Evolutionary conservation across 2,888 invertebrate species (phyloP), one percentile per base, ranked within the genome.

Genomic region (Ophion obscuratus): DNA sequence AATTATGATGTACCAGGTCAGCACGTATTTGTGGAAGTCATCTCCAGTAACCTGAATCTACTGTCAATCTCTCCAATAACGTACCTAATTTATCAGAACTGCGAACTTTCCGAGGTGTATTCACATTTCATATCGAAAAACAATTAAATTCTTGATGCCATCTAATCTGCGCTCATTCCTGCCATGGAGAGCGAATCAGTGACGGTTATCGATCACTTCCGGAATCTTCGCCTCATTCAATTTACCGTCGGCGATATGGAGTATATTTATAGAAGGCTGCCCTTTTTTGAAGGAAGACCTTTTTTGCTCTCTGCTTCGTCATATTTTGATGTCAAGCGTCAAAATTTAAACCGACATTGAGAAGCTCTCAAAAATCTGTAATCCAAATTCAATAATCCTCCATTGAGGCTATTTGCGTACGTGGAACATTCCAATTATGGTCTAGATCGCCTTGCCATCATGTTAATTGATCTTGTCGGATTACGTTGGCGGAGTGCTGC

Each of bases 131-230:
- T 17, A 76, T 76, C 64, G 62, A 76, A 76, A 76, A 76, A 75
- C 27, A 75, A 66, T 62, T 27, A 76, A 47, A 64, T 76, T 76
- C 75, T 44, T 44, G 47, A 10, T 10, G 27, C 7, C 61, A 10
- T n/a, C 31, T 20, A 11, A 17, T 2, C 14, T 11, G 1, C 40
- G 36, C 14, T 9, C 44, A 62, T 61, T 62, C 20, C 14, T 36
- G 20, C 1, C 11, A 14, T 74, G 59, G n/a, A 2, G n/a, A 31
- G 3, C n/a, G 74, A n/a, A 74, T n/a, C 59, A 5, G 24, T 44
- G 9, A 47, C 47, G 61, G 62, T 76, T 59, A 76, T 76, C 64
- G 81, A 24, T 76, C 6, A 44, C 31, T 75, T 14, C 24, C 68
- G 14, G 61, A 74, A 44, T 47, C 7, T 44, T 53, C 17, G 17